Evolutionary conservation across 2,797 vertebrate genomes (phyloP), one percentile per base, ranked within the genome.

Genomic region (Artibeus jamaicensis): DNA sequence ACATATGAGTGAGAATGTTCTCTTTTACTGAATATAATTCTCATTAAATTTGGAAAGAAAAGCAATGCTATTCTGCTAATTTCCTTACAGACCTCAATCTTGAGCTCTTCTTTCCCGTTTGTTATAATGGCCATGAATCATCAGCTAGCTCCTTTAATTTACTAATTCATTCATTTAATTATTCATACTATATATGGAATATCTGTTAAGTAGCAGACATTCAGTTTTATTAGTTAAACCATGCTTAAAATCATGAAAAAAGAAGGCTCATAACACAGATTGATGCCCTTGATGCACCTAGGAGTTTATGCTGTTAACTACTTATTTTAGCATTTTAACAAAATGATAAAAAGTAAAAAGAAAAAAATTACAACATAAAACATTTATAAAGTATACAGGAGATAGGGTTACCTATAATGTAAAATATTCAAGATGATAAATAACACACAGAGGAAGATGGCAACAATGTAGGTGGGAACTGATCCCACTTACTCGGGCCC

Each of bases 121-220:
- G 16, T 79, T 68, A 57, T 14, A 39, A 29, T 83, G 15, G 15
- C 26, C 9, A 46, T 44, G 48, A 86, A 76, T 86, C 83, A 91
- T 4, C 42, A 89, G 18, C 26, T 76, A 74, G 32, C n/a, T 89
- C 29, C 7, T 94, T 71, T 62, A 73, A 74, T 96, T 89, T 34
- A 95, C 18, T 65, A 79, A 84, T 44, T 86, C 8, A 92, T 70
- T 29, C 18, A 68, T 92, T 68, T 91, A 65, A 79, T 94, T 84
- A 93, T 70, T 91, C 46, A 89, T 8, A 81, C 10, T 4, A 70
- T 8, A 48, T 55, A 55, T 42, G 48, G 68, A 92, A 88, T 29
- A 88, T 88, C 34, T 86, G 59, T 59, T 89, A 42, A 29, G 9
- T n/a, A 71, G 62, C 22, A 90, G 50, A 76, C 8, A 79, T 22